Evolutionary conservation across 2,888 invertebrate genomes (phyloP), one percentile per base, ranked within the genome.

Genomic region (Drosophila melanosoma): DNA sequence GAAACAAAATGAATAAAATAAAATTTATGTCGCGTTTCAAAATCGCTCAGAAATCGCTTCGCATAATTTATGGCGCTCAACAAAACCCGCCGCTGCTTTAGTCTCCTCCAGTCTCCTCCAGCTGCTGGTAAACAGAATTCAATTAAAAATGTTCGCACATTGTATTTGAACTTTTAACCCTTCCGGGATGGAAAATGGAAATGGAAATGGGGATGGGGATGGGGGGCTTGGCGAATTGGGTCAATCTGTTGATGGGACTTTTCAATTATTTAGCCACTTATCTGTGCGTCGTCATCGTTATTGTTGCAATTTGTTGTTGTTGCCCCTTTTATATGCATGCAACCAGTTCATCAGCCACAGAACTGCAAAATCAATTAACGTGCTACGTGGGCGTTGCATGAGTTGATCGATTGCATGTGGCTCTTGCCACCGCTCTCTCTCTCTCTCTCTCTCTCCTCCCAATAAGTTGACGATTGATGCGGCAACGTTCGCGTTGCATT

Each of bases 341-440:
- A 59, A 71, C 73, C 56, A 68, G 36, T 53, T 62, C 63, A 60
- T 57, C 51, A 38, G 54, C 29, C 63, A 62, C 64, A 74, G 67
- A 70, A 53, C 81, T 72, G 83, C 80, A 79, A 76, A 82, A 87
- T 86, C 85, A 89, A 86, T 86, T 86, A 89, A 87, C 79, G 70
- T 74, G 69, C 71, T 63, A 73, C 78, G 78, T 76, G 78, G 59
- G 76, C 72, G 53, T 65, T 63, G 64, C 74, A 61, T 33, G 36
- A 58, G 79, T 77, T 84, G 84, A 84, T 84, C 81, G 84, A 84
- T 88, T 74, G 69, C 89, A 57, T 23, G 33, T 49, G 61, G 49
- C 69, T 54, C 36, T 32, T 60, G 58, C 52, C 20, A 42, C 52
- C 12, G 36, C 23, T 49, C 52, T 33, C 26, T 29, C 29, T 29